Evolutionary conservation across 2,113 vertebrate species (phyloP).

Genomic region (Hoplias malabaricus): DNA sequence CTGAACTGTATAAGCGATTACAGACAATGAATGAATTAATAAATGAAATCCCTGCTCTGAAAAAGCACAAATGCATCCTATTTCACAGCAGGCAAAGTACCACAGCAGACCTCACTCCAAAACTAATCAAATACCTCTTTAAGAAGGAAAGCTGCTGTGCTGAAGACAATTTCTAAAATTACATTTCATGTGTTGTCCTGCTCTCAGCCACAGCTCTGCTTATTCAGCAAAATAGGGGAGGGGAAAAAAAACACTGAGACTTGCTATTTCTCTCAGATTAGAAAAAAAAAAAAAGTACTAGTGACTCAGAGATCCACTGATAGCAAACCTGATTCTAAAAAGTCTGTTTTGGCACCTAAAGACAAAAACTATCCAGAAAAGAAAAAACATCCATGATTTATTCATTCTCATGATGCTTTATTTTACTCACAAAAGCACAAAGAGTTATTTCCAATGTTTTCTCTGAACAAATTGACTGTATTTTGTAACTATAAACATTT

Average conservation of each 20-base stretch:
- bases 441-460: too few species aligned
- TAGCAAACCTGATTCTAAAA: not conserved
- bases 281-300: not conserved
- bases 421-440: too few species aligned
- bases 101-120: not conserved
- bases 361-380: not conserved
- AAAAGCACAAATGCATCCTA: not conserved
- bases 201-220: constrained; percentile 19
- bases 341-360: not conserved
- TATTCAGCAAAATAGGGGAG: constrained; percentile 33
- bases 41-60: not conserved
- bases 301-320: not conserved
- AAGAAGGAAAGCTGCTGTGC: not conserved
- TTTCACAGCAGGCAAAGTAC: not conserved
- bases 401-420: too few species aligned
- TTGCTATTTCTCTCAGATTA: constrained; percentile 10
- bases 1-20: too few species aligned
- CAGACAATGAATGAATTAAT: too few species aligned
- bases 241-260: not conserved
- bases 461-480: too few species aligned
- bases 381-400: too few species aligned
- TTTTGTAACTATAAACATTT: too few species aligned
- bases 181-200: constrained; percentile 16
- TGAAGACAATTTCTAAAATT: constrained; percentile 20
- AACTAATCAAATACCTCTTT: not conserved